Evolutionary conservation across 2,113 vertebrate species (phyloP), one percentile per base, ranked within the genome.

Genomic region (Bungarus multicinctus): DNA sequence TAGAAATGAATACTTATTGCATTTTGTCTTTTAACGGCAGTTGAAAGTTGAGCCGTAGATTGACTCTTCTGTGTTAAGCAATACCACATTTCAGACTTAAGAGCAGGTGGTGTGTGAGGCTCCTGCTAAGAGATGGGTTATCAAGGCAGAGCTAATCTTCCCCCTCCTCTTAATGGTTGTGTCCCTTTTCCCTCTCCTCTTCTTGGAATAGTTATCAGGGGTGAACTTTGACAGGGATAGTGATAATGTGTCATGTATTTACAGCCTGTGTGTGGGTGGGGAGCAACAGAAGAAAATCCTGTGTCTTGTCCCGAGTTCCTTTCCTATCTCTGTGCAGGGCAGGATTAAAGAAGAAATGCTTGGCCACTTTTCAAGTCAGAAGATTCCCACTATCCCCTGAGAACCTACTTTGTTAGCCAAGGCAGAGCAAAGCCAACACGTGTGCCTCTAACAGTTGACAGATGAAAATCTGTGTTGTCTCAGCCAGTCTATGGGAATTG

Each of bases 81-180:
- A 74, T 55, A 11, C 54, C 27, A 87, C 89, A 88, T 88, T 74
- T 39, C 58, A 88, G 58, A 39, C 27, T 90, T 69, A 27, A 39
- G 25, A 91, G n/a, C 20, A 86, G 88, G 92, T 90, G 89, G 69
- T 87, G 69, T 52, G 81, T 90, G 81, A 93, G 81, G n/a, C 23
- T 93, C 60, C 8, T 23, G 23, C 89, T 93, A 86, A 94, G 45
- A 34, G 23, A 34, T 2, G 52, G 52, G 50, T 22, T 90, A 20
- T 58, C 87, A 27, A 53, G 86, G 22, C 50, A 89, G 52, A 23
- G 64, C 50, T 27, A 45, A 87, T 54, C 94, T 89, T 2, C 10
- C 25, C 10, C 22, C 2, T 2, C 4, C 22, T 5, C 30, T 64
- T 93, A 89, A 58, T 4, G 55, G 88, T 20, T 18, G 12, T 60